These are phyloP conservation scores for Epizoanthus rinbou DNA, from an alignment of 92 coral and sea anemone species.

Conservation along the genomic window DNA sequence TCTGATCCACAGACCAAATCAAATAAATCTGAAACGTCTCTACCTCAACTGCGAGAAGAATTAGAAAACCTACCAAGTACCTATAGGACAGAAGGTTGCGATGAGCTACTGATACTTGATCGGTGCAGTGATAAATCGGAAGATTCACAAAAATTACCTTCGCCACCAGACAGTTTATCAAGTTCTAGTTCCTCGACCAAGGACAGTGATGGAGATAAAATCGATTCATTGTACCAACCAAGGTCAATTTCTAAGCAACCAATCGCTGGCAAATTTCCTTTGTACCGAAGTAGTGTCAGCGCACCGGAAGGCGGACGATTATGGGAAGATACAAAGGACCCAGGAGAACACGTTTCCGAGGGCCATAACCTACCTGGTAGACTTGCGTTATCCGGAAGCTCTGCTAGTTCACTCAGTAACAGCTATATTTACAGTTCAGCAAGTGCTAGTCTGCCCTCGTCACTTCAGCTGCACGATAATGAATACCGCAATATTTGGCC, in stretches of 20 bases:
- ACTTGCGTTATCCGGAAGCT: neutral
- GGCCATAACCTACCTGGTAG: too few species aligned
- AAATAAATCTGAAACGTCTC: neutral
- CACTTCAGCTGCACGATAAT: neutral
- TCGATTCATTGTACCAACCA: neutral
- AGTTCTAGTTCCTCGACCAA: neutral
- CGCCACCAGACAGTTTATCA: slow-evolving; percentile 7
- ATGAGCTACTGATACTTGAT: neutral
- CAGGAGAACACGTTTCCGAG: neutral
- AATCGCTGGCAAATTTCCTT: neutral
- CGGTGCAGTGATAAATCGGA: neutral
- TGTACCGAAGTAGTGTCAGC: neutral
- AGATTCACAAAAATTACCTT: neutral
- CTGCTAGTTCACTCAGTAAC: neutral
- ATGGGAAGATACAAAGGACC: neutral
- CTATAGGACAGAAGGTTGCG: neutral
- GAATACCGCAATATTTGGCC: neutral
- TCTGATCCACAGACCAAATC: neutral
- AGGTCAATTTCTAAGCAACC: neutral
- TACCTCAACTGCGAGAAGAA: neutral
- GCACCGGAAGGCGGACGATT: neutral
- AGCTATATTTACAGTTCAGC: slow-evolving; percentile 10
- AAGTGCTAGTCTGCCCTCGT: neutral
- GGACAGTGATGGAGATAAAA: neutral
- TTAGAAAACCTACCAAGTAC: neutral